Evolutionary conservation across 2,888 invertebrate species (phyloP).

Genomic region (Acleris holmiana): DNA sequence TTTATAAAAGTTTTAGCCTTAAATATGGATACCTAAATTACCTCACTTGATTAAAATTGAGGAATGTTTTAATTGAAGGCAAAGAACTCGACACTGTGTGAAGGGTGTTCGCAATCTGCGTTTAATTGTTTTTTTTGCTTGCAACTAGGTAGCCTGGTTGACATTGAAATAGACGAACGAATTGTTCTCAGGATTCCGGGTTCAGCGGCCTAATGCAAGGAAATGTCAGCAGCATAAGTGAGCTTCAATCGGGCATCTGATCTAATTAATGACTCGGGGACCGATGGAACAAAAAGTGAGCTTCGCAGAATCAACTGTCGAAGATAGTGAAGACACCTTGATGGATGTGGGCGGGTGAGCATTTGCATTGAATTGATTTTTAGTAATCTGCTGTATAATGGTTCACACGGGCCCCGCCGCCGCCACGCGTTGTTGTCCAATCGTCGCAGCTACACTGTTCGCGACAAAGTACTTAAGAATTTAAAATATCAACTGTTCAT

Average conservation of each 20-base stretch:
- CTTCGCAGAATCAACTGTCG: constrained; percentile 47
- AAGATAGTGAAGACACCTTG: constrained; percentile 62
- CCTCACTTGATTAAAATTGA: neutral
- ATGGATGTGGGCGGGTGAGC: constrained; percentile 69
- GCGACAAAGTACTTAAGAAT: neutral
- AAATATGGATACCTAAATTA: neutral
- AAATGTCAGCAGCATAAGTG: constrained; percentile 74
- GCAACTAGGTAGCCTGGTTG: constrained; percentile 24
- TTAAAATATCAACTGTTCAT: neutral
- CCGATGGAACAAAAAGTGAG: constrained; percentile 62
- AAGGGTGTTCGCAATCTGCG: neutral
- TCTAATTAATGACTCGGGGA: constrained; percentile 70
- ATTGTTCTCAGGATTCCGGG: constrained; percentile 71
- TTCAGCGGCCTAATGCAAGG: constrained; percentile 64
- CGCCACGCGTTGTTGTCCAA: constrained; percentile 61
- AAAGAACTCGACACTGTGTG: constrained; percentile 4
- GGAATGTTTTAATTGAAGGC: neutral
- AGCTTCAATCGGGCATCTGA: constrained; percentile 60
- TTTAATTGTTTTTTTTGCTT: constrained; percentile 16
- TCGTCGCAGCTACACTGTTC: constrained; percentile 2
- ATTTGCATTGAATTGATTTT: constrained; percentile 81
- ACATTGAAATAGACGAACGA: constrained; percentile 35
- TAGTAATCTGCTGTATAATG: constrained; percentile 65
- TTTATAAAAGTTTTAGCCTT: neutral
- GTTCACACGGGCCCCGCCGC: constrained; percentile 59